These are phyloP conservation scores for Isichthys henryi DNA, from an alignment of 2,113 vertebrate genomes.

Conservation along the genomic window DNA sequence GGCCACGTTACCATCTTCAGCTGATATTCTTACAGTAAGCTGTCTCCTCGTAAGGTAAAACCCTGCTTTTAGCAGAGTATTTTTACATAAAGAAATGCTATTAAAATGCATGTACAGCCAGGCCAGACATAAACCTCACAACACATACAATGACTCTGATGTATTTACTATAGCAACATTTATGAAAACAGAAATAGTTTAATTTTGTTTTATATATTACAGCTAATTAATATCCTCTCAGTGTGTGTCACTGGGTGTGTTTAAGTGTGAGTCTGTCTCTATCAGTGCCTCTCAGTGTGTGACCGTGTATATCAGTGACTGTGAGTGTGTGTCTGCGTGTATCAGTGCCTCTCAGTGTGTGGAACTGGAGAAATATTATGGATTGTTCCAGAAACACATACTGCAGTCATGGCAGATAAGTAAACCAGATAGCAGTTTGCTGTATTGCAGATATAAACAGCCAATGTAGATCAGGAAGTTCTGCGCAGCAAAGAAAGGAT, in stretches of 20 bases:
- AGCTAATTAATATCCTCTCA: not conserved
- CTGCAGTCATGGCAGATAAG: not conserved
- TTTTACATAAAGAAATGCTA: not conserved
- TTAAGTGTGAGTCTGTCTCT: not conserved
- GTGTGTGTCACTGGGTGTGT: not conserved
- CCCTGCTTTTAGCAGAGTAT: too few relatives aligned
- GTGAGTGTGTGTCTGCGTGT: too few relatives aligned
- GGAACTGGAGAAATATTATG: not conserved
- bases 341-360: not conserved
- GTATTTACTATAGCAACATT: not conserved
- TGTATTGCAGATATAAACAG: not conserved
- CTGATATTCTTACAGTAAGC: too few relatives aligned
- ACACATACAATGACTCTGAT: not conserved
- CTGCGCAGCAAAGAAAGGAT: not conserved
- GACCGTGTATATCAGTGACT: too few relatives aligned
- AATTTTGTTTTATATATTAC: not conserved
- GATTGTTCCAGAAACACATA: slow-evolving; percentile 7
- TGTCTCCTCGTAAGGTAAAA: too few relatives aligned
- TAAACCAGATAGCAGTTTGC: not conserved
- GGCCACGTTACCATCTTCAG: not conserved
- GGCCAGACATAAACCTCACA: not conserved
- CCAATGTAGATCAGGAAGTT: not conserved
- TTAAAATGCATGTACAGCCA: not conserved
- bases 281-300: not conserved
- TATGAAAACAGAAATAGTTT: not conserved